Percentiles rank a stretch among this genome's conserved stretches.
phyloP scores from a whole-genome alignment of 2,888 invertebrate species.

The Dasysyrphus albostriatus region DNA sequence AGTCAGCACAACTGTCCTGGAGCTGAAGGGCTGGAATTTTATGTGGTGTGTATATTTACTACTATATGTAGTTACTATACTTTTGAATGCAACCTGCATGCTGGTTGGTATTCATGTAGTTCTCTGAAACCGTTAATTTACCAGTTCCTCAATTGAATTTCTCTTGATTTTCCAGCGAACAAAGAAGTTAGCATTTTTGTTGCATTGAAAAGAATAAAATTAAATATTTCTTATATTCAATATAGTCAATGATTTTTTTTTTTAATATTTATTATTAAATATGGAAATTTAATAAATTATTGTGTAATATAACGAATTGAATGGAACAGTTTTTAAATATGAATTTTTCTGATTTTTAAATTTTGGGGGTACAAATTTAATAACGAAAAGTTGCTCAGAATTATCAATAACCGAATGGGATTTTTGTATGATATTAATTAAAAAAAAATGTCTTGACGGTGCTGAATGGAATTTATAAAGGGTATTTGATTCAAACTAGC shows the following conservation, averaged over 20 bases:
- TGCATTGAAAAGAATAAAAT: neutral
- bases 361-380: neutral
- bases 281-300: conserved; percentile 7
- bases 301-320: neutral
- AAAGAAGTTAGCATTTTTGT: conserved; percentile 32
- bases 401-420: neutral
- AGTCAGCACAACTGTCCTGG: neutral
- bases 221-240: conserved; percentile 3
- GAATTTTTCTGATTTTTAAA: conserved; percentile 12
- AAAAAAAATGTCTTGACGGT: neutral
- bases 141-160: conserved; percentile 55
- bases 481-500: no score
- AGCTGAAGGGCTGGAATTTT: conserved; percentile 11
- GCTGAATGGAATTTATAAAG: neutral
- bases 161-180: conserved; percentile 27
- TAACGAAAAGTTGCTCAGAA: neutral
- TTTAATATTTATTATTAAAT: neutral
- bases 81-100: conserved; percentile 56
- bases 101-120: conserved; percentile 42
- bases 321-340: neutral
- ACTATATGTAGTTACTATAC: conserved; percentile 2
- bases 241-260: neutral
- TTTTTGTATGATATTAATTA: neutral
- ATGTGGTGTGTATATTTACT: conserved; percentile 32
- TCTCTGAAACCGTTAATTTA: conserved; percentile 63